Conservation (phyloP, 1,140 invertebrate species). For the Oedothorax gibbosus region DNA sequence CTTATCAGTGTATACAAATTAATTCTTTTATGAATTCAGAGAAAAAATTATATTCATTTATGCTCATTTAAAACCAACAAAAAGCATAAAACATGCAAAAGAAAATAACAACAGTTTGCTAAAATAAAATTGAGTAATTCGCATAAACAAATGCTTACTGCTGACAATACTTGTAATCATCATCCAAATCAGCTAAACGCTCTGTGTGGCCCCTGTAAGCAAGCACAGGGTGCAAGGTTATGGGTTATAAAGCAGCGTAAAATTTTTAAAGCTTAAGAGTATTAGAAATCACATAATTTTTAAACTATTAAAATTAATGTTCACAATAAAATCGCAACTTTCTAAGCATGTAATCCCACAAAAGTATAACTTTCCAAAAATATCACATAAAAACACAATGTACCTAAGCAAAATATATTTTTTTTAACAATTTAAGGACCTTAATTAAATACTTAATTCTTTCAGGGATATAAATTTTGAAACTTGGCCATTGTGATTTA, state of each 20-base stretch:
- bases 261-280: constrained; percentile 5
- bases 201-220: constrained; percentile 61
- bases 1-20: too few relatives aligned
- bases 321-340: too few relatives aligned
- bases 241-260: constrained; percentile 45
- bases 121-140: constrained; percentile 9
- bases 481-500: too few relatives aligned
- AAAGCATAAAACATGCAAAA: constrained; percentile 27
- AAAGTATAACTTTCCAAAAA: too few relatives aligned
- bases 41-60: neutral
- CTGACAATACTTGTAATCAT: constrained; percentile 63
- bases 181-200: constrained; percentile 66
- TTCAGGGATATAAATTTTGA: too few relatives aligned
- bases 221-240: constrained; percentile 56
- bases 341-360: too few relatives aligned
- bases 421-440: too few relatives aligned
- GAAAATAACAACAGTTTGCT: constrained; percentile 20
- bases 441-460: too few relatives aligned
- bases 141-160: constrained; percentile 55
- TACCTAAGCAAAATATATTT: too few relatives aligned
- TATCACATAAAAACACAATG: too few relatives aligned
- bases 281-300: neutral
- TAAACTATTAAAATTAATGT: too few relatives aligned
- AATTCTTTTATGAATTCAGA: too few relatives aligned
- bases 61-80: neutral